These are phyloP conservation scores for Brienomyrus brachyistius DNA, from an alignment of 2,113 vertebrate species.

Conservation along the genomic window DNA sequence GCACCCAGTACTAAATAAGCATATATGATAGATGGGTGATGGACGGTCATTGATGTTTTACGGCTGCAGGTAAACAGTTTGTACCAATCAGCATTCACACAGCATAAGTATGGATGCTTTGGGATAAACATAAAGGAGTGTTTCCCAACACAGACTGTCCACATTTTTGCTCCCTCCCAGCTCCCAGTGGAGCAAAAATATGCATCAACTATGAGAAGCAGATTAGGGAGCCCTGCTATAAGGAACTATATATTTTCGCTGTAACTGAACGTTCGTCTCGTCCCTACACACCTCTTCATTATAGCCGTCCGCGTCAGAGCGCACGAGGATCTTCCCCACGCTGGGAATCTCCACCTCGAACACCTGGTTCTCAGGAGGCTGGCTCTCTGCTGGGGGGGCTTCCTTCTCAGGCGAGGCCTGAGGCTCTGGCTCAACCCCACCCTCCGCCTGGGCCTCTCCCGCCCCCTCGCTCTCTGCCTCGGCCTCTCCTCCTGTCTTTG, in stretches of 20 bases:
- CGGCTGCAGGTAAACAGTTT: neutral
- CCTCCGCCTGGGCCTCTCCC: constrained; percentile 48
- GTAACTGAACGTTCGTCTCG: neutral
- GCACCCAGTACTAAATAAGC: neutral
- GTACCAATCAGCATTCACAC: neutral
- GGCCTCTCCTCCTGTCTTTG: constrained; percentile 12
- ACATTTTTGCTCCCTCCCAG: neutral
- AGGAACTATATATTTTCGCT: neutral
- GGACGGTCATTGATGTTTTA: neutral
- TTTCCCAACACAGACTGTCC: neutral
- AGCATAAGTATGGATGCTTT: neutral
- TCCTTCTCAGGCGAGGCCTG: constrained; percentile 25
- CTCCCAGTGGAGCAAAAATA: neutral
- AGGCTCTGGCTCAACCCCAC: constrained; percentile 35
- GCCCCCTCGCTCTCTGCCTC: constrained; percentile 29
- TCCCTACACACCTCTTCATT: constrained; percentile 81
- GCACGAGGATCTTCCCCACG: constrained; percentile 88
- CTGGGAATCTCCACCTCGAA: constrained; percentile 93
- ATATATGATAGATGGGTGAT: neutral
- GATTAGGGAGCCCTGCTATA: neutral
- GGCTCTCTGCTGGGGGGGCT: constrained; percentile 43
- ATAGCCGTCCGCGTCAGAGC: constrained; percentile 86
- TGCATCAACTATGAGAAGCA: neutral
- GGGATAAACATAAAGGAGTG: neutral
- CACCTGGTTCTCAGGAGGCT: constrained; percentile 65